Base-by-base conservation (phyloP, 2,888 invertebrate genomes). In the Meteorus colon region DNA sequence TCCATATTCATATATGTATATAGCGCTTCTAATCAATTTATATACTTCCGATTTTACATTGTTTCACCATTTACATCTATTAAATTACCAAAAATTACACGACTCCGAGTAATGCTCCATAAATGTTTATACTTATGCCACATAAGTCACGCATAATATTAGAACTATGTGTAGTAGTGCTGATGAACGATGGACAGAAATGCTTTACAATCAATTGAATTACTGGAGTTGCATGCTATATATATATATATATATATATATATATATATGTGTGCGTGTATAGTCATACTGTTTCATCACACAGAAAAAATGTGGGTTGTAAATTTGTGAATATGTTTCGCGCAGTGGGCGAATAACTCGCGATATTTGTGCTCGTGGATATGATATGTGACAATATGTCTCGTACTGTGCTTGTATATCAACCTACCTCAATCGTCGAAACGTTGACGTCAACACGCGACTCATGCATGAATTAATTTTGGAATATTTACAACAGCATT, bases 381-480 rank as follows among this genome's bases (percentile, higher is more conserved):
- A 37, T 59, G 63, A 71, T 60, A 75, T 69, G 69, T 74, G 74
- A 55, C 59, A 75, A 74, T 24, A 24, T 68, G 68, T 73, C 27
- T 72, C 77, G 71, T 41, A 71, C 66, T 73, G 67, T 73, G 73
- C 69, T 76, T 65, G 65, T 75, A 63, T 79, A 73, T 78, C 80
- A 79, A 82, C 82, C 81, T 81, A 80, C 81, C 81, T 77, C 81
- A 82, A 83, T 80, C 78, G 76, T 73, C 70, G 65, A 62, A 60
- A 68, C 67, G 74, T 62, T 73, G 73, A 12, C 4, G 41, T 8
- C 1, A 10, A 12, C 8, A 59, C 66, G 70, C 67, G 69, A 59
- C 65, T 69, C 31, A 48, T 66, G 71, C 59, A 34, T 65, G 55
- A 60, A 65, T n/a, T 45, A 59, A 24, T 6, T 14, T 24, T 62